Conservation (phyloP, 23 tunicate genomes). For the Ciona savignyi region DNA sequence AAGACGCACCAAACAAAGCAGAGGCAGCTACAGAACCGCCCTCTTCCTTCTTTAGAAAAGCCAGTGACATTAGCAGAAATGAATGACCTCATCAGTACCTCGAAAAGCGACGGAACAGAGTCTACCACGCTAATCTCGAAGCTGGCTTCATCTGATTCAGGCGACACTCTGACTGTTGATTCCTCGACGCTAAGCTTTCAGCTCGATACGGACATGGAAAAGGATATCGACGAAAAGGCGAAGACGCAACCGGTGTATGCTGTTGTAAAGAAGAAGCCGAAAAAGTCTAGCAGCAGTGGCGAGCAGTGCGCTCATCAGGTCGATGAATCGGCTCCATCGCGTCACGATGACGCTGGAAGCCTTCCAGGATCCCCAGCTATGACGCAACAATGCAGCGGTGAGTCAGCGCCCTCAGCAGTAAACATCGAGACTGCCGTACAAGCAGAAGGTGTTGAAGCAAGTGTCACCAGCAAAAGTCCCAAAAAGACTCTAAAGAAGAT, state of each 20-base stretch:
- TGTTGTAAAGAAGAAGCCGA: slow-evolving; percentile 19
- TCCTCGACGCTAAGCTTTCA: not conserved
- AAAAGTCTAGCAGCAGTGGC: slow-evolving; percentile 1
- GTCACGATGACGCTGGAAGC: not conserved
- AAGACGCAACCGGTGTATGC: slow-evolving; percentile 26
- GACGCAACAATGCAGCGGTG: not conserved
- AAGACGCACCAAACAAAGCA: not conserved
- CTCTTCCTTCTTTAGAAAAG: not conserved
- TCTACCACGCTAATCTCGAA: not conserved
- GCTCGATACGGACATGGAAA: not conserved
- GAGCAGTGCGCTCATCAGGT: not conserved
- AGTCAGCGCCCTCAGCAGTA: not conserved
- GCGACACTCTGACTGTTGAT: not conserved
- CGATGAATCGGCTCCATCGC: not conserved
- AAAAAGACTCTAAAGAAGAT: not conserved
- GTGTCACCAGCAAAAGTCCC: not conserved
- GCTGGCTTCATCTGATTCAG: not conserved
- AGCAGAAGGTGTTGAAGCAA: not conserved
- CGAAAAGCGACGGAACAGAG: not conserved
- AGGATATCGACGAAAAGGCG: not conserved
- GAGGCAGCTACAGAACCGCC: not conserved
- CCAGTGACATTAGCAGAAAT: not conserved
- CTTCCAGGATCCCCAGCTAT: not conserved
- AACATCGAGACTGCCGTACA: not conserved
- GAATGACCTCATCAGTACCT: not conserved